Conservation (phyloP, 2,797 vertebrate species). For the Danio aesculapii region DNA sequence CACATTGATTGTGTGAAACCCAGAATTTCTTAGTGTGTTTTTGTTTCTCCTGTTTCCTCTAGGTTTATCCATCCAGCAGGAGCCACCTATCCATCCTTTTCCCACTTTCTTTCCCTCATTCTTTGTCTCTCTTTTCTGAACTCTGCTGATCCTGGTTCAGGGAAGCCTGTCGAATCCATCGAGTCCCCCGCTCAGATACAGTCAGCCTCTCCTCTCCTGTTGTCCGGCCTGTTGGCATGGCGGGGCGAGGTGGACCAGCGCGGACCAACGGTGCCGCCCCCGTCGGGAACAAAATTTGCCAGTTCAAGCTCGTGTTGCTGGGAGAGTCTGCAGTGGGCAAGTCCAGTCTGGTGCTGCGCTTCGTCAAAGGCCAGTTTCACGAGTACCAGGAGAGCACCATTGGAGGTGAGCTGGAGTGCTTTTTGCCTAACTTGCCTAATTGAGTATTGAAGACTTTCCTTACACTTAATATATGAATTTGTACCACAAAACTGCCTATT, state of each 20-base stretch:
- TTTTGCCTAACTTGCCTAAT: not conserved
- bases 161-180: constrained; percentile 13
- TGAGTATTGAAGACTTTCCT: not conserved
- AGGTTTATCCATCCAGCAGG: constrained; percentile 28
- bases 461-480: not conserved
- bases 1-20: too few species aligned
- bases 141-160: constrained; percentile 31
- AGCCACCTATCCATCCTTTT: constrained; percentile 39
- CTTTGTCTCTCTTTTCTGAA: constrained; percentile 48
- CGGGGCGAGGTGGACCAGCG: constrained; percentile 92
- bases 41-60: not conserved
- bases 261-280: constrained; percentile 92
- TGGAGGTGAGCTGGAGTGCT: constrained; percentile 84
- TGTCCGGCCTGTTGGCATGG: constrained; percentile 79
- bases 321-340: constrained; percentile 97
- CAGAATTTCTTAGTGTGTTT: too few species aligned
- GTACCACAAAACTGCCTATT: not conserved
- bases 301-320: constrained; percentile 97
- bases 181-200: constrained; percentile 27
- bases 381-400: constrained; percentile 99
- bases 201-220: constrained; percentile 54
- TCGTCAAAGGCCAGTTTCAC: constrained; percentile 98
- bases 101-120: constrained; percentile 55
- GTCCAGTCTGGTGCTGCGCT: constrained; percentile 97
- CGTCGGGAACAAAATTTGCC: constrained; percentile 96